A percentile compares a stretch with the other conserved stretches of the same genome.
These are phyloP conservation scores for Camelus bactrianus DNA, from an alignment of 2,113 vertebrate genomes.

Conservation along the genomic window DNA sequence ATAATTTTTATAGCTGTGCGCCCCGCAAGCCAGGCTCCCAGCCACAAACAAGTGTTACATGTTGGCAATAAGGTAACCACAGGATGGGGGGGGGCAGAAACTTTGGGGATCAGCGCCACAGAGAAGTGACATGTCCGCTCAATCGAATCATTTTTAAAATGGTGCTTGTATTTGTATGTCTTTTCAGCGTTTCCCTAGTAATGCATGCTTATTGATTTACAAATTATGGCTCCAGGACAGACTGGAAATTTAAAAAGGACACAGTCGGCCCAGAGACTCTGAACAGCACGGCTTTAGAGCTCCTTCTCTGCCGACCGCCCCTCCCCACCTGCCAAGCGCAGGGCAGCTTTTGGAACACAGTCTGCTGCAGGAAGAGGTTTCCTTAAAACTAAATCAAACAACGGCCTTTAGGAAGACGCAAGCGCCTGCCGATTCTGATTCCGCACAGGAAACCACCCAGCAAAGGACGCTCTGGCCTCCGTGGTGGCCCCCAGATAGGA, in stretches of 20 bases:
- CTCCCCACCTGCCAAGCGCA: neutral
- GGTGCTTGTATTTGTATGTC: neutral
- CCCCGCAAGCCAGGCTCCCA: too few relatives aligned
- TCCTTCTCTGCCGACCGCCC: neutral
- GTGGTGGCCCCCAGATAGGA: rapidly evolving
- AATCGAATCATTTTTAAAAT: rapidly evolving
- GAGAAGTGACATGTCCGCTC: rapidly evolving
- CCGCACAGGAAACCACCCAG: rapidly evolving
- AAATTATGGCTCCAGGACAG: neutral
- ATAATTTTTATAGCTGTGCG: too few relatives aligned
- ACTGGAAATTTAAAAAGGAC: neutral
- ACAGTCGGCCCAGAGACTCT: neutral
- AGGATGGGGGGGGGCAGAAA: neutral
- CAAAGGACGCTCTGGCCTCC: neutral
- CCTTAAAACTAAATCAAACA: neutral
- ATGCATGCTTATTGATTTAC: neutral
- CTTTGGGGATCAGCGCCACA: too few relatives aligned
- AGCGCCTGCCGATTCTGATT: neutral
- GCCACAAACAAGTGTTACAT: too few relatives aligned
- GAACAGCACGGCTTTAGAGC: rapidly evolving
- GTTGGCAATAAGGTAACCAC: neutral
- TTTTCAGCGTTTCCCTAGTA: neutral
- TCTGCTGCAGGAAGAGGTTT: neutral
- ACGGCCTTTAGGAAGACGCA: neutral
- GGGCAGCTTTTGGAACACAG: neutral